phyloP scores from a whole-genome alignment of 2,888 invertebrate genomes.

The Euproctis similis region DNA sequence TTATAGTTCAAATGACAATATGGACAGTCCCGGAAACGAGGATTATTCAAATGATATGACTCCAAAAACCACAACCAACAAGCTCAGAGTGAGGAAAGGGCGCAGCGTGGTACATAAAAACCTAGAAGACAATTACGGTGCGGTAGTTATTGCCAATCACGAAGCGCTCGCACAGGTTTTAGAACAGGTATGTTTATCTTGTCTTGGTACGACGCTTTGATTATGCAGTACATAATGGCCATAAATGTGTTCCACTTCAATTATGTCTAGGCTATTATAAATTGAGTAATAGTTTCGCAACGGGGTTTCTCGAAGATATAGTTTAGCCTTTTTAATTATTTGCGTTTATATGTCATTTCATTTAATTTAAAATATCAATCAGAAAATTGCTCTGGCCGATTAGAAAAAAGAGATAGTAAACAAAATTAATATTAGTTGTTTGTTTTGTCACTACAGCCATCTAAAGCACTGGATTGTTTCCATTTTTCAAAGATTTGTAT shows the following conservation, averaged over 20 bases:
- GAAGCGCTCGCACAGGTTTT: conserved; percentile 91
- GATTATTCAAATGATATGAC: conserved; percentile 63
- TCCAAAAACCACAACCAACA: conserved; percentile 73
- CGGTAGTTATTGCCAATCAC: conserved; percentile 91
- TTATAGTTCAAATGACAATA: conserved; percentile 78
- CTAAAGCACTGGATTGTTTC: too few species aligned
- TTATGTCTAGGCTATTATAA: too few species aligned
- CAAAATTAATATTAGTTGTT: too few species aligned
- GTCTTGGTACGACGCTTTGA: conserved; percentile 10
- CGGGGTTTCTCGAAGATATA: too few species aligned
- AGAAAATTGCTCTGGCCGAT: too few species aligned
- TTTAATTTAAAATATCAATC: too few species aligned
- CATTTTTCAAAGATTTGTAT: too few species aligned
- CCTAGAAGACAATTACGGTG: conserved; percentile 92
- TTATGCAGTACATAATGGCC: conserved; percentile 9
- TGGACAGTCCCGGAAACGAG: conserved; percentile 58
- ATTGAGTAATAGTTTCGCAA: too few species aligned
- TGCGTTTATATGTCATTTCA: too few species aligned
- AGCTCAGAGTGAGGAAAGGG: conserved; percentile 85
- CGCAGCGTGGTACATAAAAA: conserved; percentile 89
- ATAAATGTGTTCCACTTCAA: conserved; percentile 9
- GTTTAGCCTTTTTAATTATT: too few species aligned
- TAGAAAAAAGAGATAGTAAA: too few species aligned
- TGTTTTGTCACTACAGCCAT: too few species aligned
- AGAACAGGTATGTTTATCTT: conserved; percentile 80